These are phyloP conservation scores for Sebastiscus tertius DNA, from an alignment of 2,797 vertebrate genomes.

Conservation along the genomic window DNA sequence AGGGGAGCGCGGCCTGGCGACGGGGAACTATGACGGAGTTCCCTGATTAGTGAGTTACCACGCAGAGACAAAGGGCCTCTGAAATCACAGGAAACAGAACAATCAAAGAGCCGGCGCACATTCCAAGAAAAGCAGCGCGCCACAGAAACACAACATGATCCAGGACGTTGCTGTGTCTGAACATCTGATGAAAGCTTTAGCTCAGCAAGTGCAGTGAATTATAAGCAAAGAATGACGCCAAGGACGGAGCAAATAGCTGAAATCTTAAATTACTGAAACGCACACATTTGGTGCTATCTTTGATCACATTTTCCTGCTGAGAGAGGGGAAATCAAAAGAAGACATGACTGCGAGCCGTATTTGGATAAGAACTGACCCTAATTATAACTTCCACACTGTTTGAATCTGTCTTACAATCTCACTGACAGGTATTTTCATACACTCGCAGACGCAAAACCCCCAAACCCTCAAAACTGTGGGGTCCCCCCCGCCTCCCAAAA, in stretches of 20 bases:
- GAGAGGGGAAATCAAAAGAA: constrained; percentile 32
- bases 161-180: constrained; percentile 63
- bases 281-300: constrained; percentile 27
- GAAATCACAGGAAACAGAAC: constrained; percentile 85
- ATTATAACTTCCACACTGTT: constrained; percentile 33
- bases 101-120: constrained; percentile 80
- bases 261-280: constrained; percentile 29
- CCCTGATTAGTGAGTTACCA: constrained; percentile 82
- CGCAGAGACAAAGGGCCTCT: constrained; percentile 81
- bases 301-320: constrained; percentile 41
- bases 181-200: constrained; percentile 66
- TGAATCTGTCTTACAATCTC: constrained; percentile 7
- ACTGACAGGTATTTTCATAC: constrained; percentile 56
- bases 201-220: constrained; percentile 41
- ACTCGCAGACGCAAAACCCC: constrained; percentile 12
- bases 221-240: constrained; percentile 29
- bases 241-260: constrained; percentile 25
- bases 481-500: constrained; percentile 4
- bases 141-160: constrained; percentile 73
- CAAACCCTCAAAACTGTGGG: constrained; percentile 41
- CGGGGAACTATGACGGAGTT: constrained; percentile 79
- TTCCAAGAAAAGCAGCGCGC: constrained; percentile 84
- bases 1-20: constrained; percentile 53
- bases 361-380: constrained; percentile 39
- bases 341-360: constrained; percentile 20